Evolutionary conservation across 2,888 invertebrate genomes (phyloP), one percentile per base, ranked within the genome.

Genomic region (Endotricha flammealis): DNA sequence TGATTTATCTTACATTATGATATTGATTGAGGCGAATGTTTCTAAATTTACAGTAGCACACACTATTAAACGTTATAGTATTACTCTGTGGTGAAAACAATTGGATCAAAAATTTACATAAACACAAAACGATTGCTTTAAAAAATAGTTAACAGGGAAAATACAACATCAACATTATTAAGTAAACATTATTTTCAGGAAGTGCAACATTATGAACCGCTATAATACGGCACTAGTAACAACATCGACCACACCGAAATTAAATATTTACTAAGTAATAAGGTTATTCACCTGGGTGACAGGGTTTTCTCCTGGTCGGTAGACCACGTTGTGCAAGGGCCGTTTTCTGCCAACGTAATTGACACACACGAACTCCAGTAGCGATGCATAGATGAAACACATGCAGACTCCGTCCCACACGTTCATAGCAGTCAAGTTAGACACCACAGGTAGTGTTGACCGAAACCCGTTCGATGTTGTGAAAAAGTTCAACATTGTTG

Each of bases 401-500:
- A 96, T 96, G 80, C 96, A 96, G 49, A 97, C 97, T 42, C 96
- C 96, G 76, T 97, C 97, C 97, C 97, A 97, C 33, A 97, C 95
- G 87, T 97, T 97, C 96, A 97, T 97, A 28, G 97, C 97, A 36
- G 96, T 96, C 62, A 97, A 82, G 81, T 97, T 96, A 36, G 96
- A 96, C 46, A 97, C 97, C 57, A 97, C 96, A 12, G 97, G 97
- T 66, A 97, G 88, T 33, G 96, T 96, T 60, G 95, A 94, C 67
- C 95, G 93, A 87, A 95, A 95, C 64, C 95, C 95, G 75, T 95
- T 95, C 57, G 95, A 95, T 70, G 96, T 97, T 62, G 96, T 97
- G 92, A 97, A 97, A 91, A 97, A 97, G 89, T 96, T 97, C 92
- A 97, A 92, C 96, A 97, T 97, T 82, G 97, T 97, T 63, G 97